A percentile compares a stretch with the other conserved stretches of the same genome.
Conservation (phyloP, 2,113 vertebrate genomes). For the Salvator merianae region DNA sequence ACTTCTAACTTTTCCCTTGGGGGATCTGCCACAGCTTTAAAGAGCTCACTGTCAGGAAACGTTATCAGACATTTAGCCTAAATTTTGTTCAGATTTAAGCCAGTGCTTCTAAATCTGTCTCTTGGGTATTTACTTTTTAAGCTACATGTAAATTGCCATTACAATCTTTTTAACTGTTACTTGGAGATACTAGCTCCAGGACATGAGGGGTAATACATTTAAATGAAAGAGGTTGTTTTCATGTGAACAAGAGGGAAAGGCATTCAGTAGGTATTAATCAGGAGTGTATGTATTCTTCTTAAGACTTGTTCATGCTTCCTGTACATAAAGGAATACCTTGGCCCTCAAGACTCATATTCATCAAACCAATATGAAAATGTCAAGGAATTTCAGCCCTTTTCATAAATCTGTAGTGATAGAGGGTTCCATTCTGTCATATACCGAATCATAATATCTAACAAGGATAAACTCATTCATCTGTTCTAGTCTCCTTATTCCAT, state of each 20-base stretch:
- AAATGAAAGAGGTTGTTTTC: neutral
- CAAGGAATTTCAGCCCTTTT: neutral
- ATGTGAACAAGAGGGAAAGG: neutral
- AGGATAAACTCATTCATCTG: no score
- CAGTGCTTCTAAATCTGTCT: constrained; percentile 39
- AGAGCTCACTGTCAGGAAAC: constrained; percentile 51
- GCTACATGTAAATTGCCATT: constrained; percentile 27
- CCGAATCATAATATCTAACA: no score
- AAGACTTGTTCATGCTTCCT: neutral
- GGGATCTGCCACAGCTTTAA: constrained; percentile 48
- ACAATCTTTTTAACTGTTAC: neutral
- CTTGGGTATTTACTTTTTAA: constrained; percentile 34
- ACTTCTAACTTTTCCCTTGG: constrained; percentile 52
- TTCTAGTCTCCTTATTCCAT: no score
- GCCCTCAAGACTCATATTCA: neutral
- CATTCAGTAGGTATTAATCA: neutral
- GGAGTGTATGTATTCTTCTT: neutral
- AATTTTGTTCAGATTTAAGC: constrained; percentile 54
- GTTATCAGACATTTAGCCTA: constrained; percentile 62
- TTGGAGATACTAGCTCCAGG: neutral
- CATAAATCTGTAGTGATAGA: neutral
- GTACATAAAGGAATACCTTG: neutral
- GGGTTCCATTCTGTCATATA: no score
- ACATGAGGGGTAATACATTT: constrained; percentile 6
- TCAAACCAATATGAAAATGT: neutral